Conservation (phyloP, 2,888 invertebrate species). For the Bombylius discolor region DNA sequence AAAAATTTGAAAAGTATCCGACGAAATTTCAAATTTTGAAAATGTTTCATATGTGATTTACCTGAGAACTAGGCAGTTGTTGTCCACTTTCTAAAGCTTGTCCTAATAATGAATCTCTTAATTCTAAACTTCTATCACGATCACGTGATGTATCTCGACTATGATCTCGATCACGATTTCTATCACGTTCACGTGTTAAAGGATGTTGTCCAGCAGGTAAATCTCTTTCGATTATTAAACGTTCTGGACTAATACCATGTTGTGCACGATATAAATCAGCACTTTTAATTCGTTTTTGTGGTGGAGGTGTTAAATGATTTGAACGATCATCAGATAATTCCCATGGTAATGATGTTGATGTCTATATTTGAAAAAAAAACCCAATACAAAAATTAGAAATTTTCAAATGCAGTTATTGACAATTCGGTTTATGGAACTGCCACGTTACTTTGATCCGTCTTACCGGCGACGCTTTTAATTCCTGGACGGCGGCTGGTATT, state of each 20-base stretch:
- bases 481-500: conserved; percentile 30
- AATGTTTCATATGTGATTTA: not conserved
- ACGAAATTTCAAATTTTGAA: no score
- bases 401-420: conserved; percentile 1
- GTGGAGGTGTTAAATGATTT: conserved; percentile 42
- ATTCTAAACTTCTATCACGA: conserved; percentile 50
- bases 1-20: no score
- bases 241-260: conserved; percentile 39
- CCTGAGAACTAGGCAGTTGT: conserved; percentile 35
- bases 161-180: conserved; percentile 18
- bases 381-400: conserved; percentile 19
- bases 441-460: conserved; percentile 28
- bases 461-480: conserved; percentile 37
- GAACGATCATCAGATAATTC: conserved; percentile 46
- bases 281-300: conserved; percentile 57
- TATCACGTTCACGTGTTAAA: conserved; percentile 29
- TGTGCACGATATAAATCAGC: conserved; percentile 55
- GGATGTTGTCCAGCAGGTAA: conserved; percentile 31
- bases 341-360: conserved; percentile 50
- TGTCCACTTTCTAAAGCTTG: conserved; percentile 64
- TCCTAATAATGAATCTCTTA: conserved; percentile 58
- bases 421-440: conserved; percentile 11
- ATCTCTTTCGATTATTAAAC: conserved; percentile 34
- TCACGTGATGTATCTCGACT: conserved; percentile 27
- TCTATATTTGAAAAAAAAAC: conserved; percentile 28